A percentile compares a stretch with the other conserved stretches of the same genome.
These are phyloP conservation scores for Etheostoma cragini DNA, from an alignment of 2,113 vertebrate genomes.

Conservation along the genomic window DNA sequence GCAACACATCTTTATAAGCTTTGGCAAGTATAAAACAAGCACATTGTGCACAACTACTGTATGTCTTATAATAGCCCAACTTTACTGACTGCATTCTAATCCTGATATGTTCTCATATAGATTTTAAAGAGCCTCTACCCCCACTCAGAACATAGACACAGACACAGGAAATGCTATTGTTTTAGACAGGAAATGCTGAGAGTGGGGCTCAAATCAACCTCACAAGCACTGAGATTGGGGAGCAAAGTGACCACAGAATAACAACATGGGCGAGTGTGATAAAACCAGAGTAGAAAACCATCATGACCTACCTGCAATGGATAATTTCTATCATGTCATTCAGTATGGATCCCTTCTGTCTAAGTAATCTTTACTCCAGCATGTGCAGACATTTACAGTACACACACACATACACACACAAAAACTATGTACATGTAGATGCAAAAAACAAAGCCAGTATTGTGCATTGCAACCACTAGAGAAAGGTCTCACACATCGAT, in stretches of 20 bases:
- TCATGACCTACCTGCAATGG: background rate
- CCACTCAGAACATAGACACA: background rate
- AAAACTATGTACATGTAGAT: slow-evolving; percentile 15
- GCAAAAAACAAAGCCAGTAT: slow-evolving; percentile 51
- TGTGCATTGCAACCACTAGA: slow-evolving; percentile 37
- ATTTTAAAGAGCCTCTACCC: background rate
- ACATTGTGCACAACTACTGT: background rate
- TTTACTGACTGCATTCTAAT: background rate
- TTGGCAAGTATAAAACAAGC: background rate
- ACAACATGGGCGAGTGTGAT: background rate
- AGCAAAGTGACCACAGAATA: slow-evolving; percentile 1
- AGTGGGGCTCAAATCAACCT: slow-evolving; percentile 34
- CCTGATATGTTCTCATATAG: background rate
- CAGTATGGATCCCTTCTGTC: background rate
- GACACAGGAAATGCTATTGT: slow-evolving; percentile 69
- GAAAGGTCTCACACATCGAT: slow-evolving; percentile 39
- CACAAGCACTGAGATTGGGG: slow-evolving; percentile 21
- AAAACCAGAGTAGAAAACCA: background rate
- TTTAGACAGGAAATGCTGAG: slow-evolving; percentile 60
- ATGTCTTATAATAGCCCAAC: background rate
- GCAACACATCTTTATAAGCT: background rate
- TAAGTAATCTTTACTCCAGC: slow-evolving; percentile 25
- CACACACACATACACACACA: slow-evolving; percentile 5
- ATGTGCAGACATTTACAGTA: slow-evolving; percentile 24
- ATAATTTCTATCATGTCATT: background rate